Evolutionary conservation across 2,797 vertebrate genomes (phyloP).

Genomic region (Thripadectes ignobilis): DNA sequence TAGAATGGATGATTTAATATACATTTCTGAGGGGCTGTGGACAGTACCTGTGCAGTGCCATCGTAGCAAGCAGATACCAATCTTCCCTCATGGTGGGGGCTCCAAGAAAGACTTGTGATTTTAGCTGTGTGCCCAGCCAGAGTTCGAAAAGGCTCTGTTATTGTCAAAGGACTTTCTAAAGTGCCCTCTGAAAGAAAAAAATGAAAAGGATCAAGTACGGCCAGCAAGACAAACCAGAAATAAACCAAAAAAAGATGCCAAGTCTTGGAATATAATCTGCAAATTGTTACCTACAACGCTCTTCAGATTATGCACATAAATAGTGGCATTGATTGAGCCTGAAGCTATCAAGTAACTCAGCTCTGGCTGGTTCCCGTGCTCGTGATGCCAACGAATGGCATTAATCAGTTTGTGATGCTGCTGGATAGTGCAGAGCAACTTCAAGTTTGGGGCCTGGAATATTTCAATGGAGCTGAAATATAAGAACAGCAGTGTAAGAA

Average conservation of each 20-base stretch:
- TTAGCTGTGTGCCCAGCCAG: slow-evolving; percentile 92
- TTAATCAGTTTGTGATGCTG: slow-evolving; percentile 98
- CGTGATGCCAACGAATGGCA: slow-evolving; percentile 88
- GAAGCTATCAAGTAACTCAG: slow-evolving; percentile 88
- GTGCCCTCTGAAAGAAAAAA: slow-evolving; percentile 77
- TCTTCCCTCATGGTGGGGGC: slow-evolving; percentile 88
- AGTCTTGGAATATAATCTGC: background rate
- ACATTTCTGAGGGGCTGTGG: background rate
- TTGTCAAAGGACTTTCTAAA: slow-evolving; percentile 76
- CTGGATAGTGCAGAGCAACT: slow-evolving; percentile 89
- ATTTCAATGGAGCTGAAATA: slow-evolving; percentile 88
- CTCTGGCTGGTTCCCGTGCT: slow-evolving; percentile 77
- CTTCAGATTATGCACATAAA: slow-evolving; percentile 89
- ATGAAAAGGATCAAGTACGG: background rate
- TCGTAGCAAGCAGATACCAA: slow-evolving; percentile 92
- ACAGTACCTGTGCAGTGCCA: slow-evolving; percentile 90
- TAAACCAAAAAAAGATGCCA: background rate
- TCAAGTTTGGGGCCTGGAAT: slow-evolving; percentile 83
- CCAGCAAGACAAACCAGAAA: background rate
- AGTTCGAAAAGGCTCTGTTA: slow-evolving; percentile 89
- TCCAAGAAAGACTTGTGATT: slow-evolving; percentile 92
- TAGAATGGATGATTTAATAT: background rate
- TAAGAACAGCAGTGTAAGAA: background rate
- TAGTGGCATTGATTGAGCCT: slow-evolving; percentile 89
- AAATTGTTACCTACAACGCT: slow-evolving; percentile 78